Conservation (phyloP, 2,888 invertebrate genomes). For the Carpatolechia fugitivella region DNA sequence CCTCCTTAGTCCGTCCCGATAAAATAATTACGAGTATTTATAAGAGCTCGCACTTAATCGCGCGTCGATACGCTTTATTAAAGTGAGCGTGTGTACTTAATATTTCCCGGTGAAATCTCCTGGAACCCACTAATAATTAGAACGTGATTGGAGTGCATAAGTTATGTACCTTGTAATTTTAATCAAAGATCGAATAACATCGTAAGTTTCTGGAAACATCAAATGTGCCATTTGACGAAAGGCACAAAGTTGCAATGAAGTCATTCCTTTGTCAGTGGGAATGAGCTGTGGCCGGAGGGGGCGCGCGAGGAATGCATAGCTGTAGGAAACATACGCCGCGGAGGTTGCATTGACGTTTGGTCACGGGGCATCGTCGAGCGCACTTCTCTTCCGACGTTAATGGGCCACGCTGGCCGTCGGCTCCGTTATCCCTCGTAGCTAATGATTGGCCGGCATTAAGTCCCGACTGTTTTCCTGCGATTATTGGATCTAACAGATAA, state of each 20-base stretch:
- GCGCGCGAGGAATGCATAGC: slow-evolving; percentile 47
- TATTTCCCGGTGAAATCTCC: slow-evolving; percentile 55
- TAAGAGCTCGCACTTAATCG: slow-evolving; percentile 67
- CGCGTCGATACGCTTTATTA: slow-evolving; percentile 55
- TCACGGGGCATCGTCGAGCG: slow-evolving; percentile 65
- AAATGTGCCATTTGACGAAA: slow-evolving; percentile 34
- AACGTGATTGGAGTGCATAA: slow-evolving; percentile 42
- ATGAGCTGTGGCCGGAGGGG: slow-evolving; percentile 55
- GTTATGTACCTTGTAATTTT: slow-evolving; percentile 24
- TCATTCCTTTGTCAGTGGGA: slow-evolving; percentile 65
- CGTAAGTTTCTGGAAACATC: slow-evolving; percentile 45
- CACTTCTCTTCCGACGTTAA: slow-evolving; percentile 51
- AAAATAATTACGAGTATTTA: slow-evolving; percentile 74
- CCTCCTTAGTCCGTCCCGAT: slow-evolving; percentile 70
- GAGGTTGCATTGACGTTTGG: slow-evolving; percentile 76
- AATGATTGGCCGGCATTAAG: slow-evolving; percentile 79
- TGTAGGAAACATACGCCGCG: slow-evolving; percentile 34
- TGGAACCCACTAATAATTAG: slow-evolving; percentile 54
- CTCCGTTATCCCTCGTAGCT: slow-evolving; percentile 78
- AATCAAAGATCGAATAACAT: slow-evolving; percentile 17
- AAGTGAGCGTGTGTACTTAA: slow-evolving; percentile 48
- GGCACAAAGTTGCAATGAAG: slow-evolving; percentile 62
- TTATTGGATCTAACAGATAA: slow-evolving; percentile 80
- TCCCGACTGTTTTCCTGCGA: slow-evolving; percentile 75
- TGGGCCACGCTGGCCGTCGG: slow-evolving; percentile 63